A percentile compares a stretch with the other conserved stretches of the same genome.
Conservation (phyloP, 2,888 invertebrate species). For the Pandemis heparana region DNA sequence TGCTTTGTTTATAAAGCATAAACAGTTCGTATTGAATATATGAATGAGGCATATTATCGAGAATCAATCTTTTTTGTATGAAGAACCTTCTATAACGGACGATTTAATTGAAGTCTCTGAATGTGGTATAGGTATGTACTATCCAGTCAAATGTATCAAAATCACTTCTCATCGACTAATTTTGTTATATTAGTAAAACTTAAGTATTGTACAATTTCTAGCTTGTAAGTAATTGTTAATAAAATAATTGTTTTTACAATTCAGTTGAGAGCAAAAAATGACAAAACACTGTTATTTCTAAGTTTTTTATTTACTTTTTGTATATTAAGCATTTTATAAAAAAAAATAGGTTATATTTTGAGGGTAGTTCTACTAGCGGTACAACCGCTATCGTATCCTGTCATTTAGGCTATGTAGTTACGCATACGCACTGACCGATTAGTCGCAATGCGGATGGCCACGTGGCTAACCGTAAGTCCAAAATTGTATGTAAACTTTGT, state of each 20-base stretch:
- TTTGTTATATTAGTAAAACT: slow-evolving; percentile 7
- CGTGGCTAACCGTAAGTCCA: no score
- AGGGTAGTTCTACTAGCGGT: no score
- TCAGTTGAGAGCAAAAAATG: slow-evolving; percentile 36
- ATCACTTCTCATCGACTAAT: background rate
- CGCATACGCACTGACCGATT: no score
- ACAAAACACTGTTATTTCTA: slow-evolving; percentile 24
- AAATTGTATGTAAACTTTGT: no score
- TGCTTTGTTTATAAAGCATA: no score
- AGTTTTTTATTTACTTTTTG: slow-evolving; percentile 8
- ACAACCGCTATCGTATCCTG: no score
- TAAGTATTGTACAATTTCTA: slow-evolving; percentile 30
- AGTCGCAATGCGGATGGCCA: no score
- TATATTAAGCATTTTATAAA: slow-evolving; percentile 6
- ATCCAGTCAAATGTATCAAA: background rate
- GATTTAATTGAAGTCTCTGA: background rate
- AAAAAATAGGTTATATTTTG: background rate
- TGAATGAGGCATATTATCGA: no score
- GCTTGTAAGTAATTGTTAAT: slow-evolving; percentile 25
- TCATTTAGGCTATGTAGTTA: no score
- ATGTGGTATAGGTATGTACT: background rate
- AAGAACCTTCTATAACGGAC: background rate
- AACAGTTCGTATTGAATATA: no score
- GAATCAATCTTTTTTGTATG: no score
- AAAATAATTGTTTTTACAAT: slow-evolving; percentile 20